These are phyloP conservation scores for Tetragonisca angustula DNA, from an alignment of 2,888 invertebrate species.

Conservation along the genomic window DNA sequence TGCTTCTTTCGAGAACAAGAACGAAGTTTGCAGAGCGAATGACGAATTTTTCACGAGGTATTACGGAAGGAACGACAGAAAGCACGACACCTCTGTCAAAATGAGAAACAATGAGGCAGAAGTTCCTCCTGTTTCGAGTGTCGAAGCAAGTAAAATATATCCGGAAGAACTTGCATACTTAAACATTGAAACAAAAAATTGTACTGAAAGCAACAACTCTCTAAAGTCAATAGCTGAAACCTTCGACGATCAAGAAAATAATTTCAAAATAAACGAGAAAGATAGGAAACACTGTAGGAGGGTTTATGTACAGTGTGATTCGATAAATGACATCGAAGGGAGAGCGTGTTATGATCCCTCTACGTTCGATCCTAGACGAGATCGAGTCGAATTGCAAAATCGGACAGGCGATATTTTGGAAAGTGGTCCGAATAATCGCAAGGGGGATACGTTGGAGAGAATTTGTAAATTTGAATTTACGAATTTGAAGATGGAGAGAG, in stretches of 20 bases:
- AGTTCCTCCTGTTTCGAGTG: too few relatives aligned
- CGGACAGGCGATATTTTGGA: neutral
- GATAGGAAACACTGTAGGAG: neutral
- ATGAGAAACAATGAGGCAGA: neutral
- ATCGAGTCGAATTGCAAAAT: neutral
- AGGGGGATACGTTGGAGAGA: neutral
- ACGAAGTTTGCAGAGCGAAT: conserved; percentile 55
- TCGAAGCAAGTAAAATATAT: too few relatives aligned
- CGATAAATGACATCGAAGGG: neutral
- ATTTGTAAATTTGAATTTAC: conserved; percentile 3
- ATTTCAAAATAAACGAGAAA: neutral
- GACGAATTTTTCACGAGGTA: conserved; percentile 56
- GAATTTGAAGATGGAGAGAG: neutral
- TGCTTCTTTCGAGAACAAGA: conserved; percentile 61
- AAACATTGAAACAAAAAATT: neutral
- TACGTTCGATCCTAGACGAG: conserved; percentile 12
- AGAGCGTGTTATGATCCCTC: neutral
- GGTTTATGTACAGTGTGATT: neutral
- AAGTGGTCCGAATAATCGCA: neutral
- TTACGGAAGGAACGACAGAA: conserved; percentile 17
- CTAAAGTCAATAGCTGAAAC: neutral
- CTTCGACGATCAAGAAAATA: neutral
- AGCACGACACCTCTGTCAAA: neutral
- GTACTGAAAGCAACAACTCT: neutral
- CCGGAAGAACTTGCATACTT: too few relatives aligned